These are phyloP conservation scores for Helicoverpa armigera DNA, from an alignment of 1,140 invertebrate genomes.

Conservation along the genomic window DNA sequence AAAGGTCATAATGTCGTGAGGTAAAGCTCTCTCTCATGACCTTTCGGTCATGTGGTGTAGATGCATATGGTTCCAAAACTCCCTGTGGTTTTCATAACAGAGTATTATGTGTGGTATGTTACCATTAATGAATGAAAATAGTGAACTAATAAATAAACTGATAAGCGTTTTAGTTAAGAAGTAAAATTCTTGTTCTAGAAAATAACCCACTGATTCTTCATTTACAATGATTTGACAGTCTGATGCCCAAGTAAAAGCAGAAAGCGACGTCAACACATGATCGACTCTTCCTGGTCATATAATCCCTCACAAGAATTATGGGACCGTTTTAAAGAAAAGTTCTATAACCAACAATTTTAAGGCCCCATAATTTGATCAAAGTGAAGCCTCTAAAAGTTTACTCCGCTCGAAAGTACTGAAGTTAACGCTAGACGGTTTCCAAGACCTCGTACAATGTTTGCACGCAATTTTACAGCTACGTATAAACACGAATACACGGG, in stretches of 20 bases:
- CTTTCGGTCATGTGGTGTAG: neutral
- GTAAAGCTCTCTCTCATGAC: neutral
- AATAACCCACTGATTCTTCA: too few relatives aligned
- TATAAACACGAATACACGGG: neutral
- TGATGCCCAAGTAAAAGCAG: too few relatives aligned
- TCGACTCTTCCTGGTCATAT: too few relatives aligned
- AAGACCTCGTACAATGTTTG: neutral
- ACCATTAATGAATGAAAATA: neutral
- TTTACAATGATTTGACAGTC: too few relatives aligned
- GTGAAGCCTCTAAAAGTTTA: neutral
- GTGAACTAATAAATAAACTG: too few relatives aligned
- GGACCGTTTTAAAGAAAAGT: too few relatives aligned
- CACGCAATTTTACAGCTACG: neutral
- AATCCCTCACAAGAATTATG: too few relatives aligned
- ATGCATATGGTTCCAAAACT: neutral
- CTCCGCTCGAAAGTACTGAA: constrained; percentile 8
- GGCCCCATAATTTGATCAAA: neutral
- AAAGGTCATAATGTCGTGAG: neutral
- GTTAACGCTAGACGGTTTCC: neutral
- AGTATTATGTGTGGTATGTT: neutral
- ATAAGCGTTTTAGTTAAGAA: too few relatives aligned
- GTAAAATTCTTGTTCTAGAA: too few relatives aligned
- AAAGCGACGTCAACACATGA: too few relatives aligned
- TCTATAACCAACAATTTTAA: too few relatives aligned
- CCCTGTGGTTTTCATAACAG: neutral